These are phyloP conservation scores for Acrocyrtus sp. DNA, from an alignment of 2,888 invertebrate genomes.

Conservation along the genomic window DNA sequence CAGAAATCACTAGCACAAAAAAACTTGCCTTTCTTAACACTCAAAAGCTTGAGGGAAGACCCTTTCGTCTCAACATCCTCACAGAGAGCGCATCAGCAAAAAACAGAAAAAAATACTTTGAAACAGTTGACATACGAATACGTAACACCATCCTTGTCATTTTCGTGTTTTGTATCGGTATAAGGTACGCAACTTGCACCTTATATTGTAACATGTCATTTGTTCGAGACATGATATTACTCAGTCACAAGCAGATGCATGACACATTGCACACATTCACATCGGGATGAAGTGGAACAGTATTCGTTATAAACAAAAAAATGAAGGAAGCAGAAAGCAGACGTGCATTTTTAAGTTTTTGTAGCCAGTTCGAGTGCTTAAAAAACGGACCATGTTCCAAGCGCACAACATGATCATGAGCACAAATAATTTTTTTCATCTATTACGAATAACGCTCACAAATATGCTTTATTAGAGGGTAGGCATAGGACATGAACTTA, in stretches of 20 bases:
- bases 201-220: neutral
- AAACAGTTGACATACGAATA: conserved; percentile 46
- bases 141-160: conserved; percentile 14
- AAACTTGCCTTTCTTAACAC: conserved; percentile 4
- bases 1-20: too few species aligned
- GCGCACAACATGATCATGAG: neutral
- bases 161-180: neutral
- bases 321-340: neutral
- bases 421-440: neutral
- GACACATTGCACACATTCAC: conserved; percentile 37
- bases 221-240: conserved; percentile 10
- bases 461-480: too few species aligned
- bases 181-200: neutral
- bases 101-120: conserved; percentile 25
- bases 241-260: conserved; percentile 38
- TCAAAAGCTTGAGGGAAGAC: conserved; percentile 27
- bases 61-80: too few species aligned
- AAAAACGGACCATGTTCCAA: neutral
- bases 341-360: too few species aligned
- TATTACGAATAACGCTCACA: neutral
- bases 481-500: too few species aligned
- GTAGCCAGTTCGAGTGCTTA: conserved; percentile 7
- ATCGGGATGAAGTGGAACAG: conserved; percentile 16
- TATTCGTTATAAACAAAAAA: neutral
- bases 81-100: too few species aligned